phyloP scores from a whole-genome alignment of 2,888 invertebrate species.

The Trisateles emortualis region DNA sequence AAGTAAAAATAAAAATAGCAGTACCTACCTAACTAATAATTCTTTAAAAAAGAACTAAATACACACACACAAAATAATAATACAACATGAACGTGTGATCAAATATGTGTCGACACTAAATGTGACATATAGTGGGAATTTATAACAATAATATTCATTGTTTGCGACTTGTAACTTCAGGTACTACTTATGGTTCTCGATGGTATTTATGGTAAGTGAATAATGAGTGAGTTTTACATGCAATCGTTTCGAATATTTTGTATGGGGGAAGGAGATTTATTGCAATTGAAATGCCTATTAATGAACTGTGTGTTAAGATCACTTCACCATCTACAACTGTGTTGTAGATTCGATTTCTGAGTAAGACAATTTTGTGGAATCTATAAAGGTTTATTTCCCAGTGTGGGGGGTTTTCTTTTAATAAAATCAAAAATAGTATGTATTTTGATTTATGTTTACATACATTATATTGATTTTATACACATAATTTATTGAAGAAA shows the following conservation, averaged over 20 bases:
- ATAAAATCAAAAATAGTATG: too few species aligned
- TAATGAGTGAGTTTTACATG: conserved; percentile 17
- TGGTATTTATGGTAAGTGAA: conserved; percentile 1
- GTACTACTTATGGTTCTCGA: conserved; percentile 53
- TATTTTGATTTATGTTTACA: too few species aligned
- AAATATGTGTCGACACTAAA: conserved; percentile 30
- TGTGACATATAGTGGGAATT: conserved; percentile 52
- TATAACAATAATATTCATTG: conserved; percentile 58
- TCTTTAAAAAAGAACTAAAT: conserved; percentile 23
- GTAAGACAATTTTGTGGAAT: too few species aligned
- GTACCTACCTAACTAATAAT: conserved; percentile 39
- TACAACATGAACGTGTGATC: conserved; percentile 7
- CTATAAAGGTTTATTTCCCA: too few species aligned
- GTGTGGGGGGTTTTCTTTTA: too few species aligned
- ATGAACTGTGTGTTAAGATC: too few species aligned
- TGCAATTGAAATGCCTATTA: too few species aligned
- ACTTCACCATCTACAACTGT: too few species aligned
- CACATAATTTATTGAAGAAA: too few species aligned
- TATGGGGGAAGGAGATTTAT: too few species aligned
- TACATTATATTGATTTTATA: too few species aligned
- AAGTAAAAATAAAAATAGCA: conserved; percentile 51
- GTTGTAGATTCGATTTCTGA: too few species aligned
- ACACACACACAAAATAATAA: neutral
- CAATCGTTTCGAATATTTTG: neutral
- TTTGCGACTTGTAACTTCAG: conserved; percentile 48